Conservation (phyloP, 2,888 invertebrate genomes). For the Molorchus minor region DNA sequence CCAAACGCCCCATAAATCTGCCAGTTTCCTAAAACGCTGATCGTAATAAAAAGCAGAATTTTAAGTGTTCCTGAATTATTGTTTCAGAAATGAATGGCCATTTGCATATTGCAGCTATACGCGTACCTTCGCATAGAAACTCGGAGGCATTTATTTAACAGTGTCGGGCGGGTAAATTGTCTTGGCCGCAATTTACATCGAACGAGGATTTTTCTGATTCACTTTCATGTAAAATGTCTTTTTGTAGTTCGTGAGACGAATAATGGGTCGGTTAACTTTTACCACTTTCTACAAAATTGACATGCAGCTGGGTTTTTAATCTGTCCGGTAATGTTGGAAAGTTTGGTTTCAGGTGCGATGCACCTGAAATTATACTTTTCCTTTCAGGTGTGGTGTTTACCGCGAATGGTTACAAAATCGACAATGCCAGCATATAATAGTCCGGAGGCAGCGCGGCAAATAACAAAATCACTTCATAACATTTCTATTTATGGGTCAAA, state of each 20-base stretch:
- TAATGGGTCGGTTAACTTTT: conserved; percentile 15
- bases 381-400: too few species aligned
- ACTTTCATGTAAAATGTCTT: conserved; percentile 7
- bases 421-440: too few species aligned
- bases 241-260: conserved; percentile 14
- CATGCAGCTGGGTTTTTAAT: background rate
- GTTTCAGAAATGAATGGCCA: conserved; percentile 7
- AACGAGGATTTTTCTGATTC: conserved; percentile 7
- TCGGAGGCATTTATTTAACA: conserved; percentile 10
- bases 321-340: background rate
- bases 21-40: background rate
- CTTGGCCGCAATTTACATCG: conserved; percentile 20
- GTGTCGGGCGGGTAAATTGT: conserved; percentile 2
- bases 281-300: conserved; percentile 16
- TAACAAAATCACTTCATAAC: too few species aligned
- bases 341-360: background rate
- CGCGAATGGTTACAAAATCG: too few species aligned
- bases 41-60: conserved; percentile 3
- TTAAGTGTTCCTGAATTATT: conserved; percentile 11
- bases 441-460: too few species aligned
- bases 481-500: too few species aligned
- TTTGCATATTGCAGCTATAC: conserved; percentile 6
- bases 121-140: background rate
- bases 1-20: conserved; percentile 1
- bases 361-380: background rate